Conservation (phyloP, 1,140 invertebrate genomes). For the Palaemon carinicauda region DNA sequence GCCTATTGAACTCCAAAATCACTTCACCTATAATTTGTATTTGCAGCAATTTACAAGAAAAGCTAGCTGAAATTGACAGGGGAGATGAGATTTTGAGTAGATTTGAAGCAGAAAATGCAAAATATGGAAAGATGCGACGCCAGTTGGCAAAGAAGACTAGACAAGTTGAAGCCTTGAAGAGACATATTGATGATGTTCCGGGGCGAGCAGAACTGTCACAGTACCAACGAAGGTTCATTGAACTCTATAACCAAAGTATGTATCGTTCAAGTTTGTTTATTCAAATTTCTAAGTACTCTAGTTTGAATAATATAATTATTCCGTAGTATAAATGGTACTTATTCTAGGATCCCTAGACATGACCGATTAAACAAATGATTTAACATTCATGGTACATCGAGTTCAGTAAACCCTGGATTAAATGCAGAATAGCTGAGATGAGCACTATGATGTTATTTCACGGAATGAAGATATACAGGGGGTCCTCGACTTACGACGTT, state of each 20-base stretch:
- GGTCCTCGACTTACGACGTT: too few relatives aligned
- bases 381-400: too few relatives aligned
- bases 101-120: conserved; percentile 10
- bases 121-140: conserved; percentile 19
- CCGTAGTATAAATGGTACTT: too few relatives aligned
- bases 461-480: too few relatives aligned
- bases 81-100: conserved; percentile 15
- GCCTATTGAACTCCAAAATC: too few relatives aligned
- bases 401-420: too few relatives aligned
- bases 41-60: conserved; percentile 20
- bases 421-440: too few relatives aligned
- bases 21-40: background rate
- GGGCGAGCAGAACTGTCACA: conserved; percentile 90
- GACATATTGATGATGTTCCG: conserved; percentile 89
- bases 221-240: conserved; percentile 94
- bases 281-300: background rate
- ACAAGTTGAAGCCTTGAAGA: conserved; percentile 79
- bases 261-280: conserved; percentile 26
- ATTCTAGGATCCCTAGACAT: too few relatives aligned
- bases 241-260: conserved; percentile 93
- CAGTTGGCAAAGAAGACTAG: conserved; percentile 38
- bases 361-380: too few relatives aligned
- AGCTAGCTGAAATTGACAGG: background rate
- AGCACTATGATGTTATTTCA: too few relatives aligned
- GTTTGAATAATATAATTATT: too few relatives aligned